phyloP scores from a whole-genome alignment of 2,888 invertebrate genomes.

The Caenorhabditis macrosperma region DNA sequence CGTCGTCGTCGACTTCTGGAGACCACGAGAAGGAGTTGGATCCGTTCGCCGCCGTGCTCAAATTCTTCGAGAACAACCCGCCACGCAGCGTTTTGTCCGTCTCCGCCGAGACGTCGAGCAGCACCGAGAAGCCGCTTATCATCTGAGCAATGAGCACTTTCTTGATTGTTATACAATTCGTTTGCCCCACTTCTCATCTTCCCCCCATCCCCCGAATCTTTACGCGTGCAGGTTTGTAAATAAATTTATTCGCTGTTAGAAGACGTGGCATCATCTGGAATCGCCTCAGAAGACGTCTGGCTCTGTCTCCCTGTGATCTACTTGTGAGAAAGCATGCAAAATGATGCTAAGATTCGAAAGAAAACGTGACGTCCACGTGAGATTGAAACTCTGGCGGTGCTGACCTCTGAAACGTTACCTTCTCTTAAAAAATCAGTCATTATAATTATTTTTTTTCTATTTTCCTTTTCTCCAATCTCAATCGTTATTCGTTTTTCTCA shows the following conservation, averaged over 20 bases:
- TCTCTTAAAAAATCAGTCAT: too few relatives aligned
- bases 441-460: too few relatives aligned
- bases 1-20: slow-evolving; percentile 12
- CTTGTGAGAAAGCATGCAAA: too few relatives aligned
- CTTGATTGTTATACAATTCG: slow-evolving; percentile 55
- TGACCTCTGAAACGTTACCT: too few relatives aligned
- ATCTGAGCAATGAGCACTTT: background rate
- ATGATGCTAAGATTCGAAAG: too few relatives aligned
- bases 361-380: too few relatives aligned
- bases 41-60: slow-evolving; percentile 64
- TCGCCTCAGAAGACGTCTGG: too few relatives aligned
- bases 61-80: slow-evolving; percentile 55
- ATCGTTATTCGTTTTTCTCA: too few relatives aligned
- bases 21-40: slow-evolving; percentile 61
- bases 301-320: too few relatives aligned
- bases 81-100: slow-evolving; percentile 12
- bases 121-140: slow-evolving; percentile 22
- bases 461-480: too few relatives aligned
- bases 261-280: too few relatives aligned
- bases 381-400: too few relatives aligned
- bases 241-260: slow-evolving; percentile 55
- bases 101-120: background rate
- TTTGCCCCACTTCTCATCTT: background rate
- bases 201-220: slow-evolving; percentile 39
- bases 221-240: slow-evolving; percentile 63